Base-by-base conservation (phyloP, 2,888 invertebrate species). In the Spodoptera picta region DNA sequence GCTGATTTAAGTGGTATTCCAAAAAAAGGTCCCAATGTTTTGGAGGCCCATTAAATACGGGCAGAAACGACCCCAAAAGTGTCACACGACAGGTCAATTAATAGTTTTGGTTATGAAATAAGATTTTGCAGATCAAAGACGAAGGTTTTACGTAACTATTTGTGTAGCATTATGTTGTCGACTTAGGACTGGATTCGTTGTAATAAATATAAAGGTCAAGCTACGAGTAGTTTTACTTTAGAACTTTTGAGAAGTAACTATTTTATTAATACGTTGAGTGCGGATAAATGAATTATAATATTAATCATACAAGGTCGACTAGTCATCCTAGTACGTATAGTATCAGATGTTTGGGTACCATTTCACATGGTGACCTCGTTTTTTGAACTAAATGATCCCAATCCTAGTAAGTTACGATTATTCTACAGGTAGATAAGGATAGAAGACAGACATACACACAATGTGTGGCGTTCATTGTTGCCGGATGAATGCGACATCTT, bases 401-500 rank as follows among this genome's bases (percentile, higher is more conserved):
- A 36, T 1, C 36, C 36, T 36, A 36, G 36, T 31, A 2, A 4
- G 31, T 36, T 36, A 36, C 9, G 36, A 7, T 36, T 36, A 36
- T 36, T 6, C 36, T 9, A 36, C 36, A 36, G 27, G 27, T 2
- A 36, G 36, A 2, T 36, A 36, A 36, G 7, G 36, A 36, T 2
- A 36, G 36, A 6, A 47, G 19, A 47, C 1, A 45, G 42, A 14
- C 45, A 57, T 11, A 27, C 59, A 58, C 60, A 62, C 64, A 73
- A 67, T 60, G 47, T 60, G 44, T 45, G 42, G 46, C 62, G 51
- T 60, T 73, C 66, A 70, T 60, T 67, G 60, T 61, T 31, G 43
- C 67, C 64, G 71, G 69, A 68, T 69, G 72, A 66, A 56, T 64
- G 63, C 64, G 65, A 74, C 66, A 74, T 71, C 76, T 66, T 76